These are phyloP conservation scores for Silurus lanzhouensis DNA, from an alignment of 2,797 vertebrate species.

Conservation along the genomic window DNA sequence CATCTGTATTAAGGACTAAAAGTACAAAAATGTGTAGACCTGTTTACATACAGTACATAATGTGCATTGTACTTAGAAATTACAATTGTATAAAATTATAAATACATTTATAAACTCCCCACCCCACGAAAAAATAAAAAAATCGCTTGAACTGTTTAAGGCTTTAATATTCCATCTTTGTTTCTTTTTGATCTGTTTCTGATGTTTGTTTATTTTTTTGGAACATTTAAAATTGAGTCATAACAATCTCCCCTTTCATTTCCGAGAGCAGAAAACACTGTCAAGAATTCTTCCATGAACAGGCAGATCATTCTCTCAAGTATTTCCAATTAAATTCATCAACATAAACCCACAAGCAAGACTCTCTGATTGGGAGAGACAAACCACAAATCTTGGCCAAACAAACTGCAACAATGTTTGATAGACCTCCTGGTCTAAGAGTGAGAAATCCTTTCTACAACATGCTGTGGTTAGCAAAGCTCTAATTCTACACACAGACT, in stretches of 20 bases:
- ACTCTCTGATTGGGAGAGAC: conserved; percentile 34
- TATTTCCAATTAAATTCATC: conserved; percentile 32
- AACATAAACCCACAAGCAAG: conserved; percentile 35
- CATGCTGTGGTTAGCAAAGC: conserved; percentile 39
- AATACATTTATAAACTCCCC: too few relatives aligned
- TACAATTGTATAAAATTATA: too few relatives aligned
- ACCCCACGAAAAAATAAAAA: background rate
- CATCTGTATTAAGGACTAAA: background rate
- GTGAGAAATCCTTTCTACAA: conserved; percentile 45
- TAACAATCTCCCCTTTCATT: conserved; percentile 29
- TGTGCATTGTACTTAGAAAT: background rate
- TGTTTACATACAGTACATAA: background rate
- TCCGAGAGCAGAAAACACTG: conserved; percentile 7
- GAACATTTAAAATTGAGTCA: conserved; percentile 16
- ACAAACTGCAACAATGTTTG: conserved; percentile 61
- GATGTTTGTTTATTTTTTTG: background rate
- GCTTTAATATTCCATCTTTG: background rate
- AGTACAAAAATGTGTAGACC: background rate
- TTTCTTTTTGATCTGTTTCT: background rate
- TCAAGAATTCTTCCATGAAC: conserved; percentile 21
- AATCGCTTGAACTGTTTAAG: background rate
- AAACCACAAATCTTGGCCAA: conserved; percentile 63
- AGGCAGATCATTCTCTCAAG: conserved; percentile 29
- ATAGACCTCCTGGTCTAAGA: conserved; percentile 44
- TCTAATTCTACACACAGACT: conserved; percentile 48